Evolutionary conservation across 2,888 invertebrate genomes (phyloP).

Genomic region (Nemotelus pantherinus): DNA sequence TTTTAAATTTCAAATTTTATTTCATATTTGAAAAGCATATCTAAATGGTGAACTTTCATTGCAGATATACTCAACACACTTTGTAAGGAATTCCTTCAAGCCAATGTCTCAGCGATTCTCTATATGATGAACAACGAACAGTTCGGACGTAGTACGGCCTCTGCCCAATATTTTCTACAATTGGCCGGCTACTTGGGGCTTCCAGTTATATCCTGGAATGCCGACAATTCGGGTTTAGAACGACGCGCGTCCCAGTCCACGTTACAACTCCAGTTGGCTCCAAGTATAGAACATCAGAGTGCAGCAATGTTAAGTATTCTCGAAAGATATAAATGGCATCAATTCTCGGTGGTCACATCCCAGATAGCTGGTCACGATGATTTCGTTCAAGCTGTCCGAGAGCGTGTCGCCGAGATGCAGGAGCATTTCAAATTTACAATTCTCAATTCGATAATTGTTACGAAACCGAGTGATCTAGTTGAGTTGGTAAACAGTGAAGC

Average conservation of each 20-base stretch:
- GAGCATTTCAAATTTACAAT: constrained; percentile 83
- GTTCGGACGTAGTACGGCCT: constrained; percentile 91
- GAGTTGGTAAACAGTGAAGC: constrained; percentile 90
- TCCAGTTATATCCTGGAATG: constrained; percentile 97
- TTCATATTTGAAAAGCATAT: too few relatives aligned
- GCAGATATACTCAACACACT: constrained; percentile 87
- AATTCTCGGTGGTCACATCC: constrained; percentile 93
- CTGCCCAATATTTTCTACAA: constrained; percentile 93
- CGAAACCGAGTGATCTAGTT: constrained; percentile 78
- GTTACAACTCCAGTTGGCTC: constrained; percentile 91
- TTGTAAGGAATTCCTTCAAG: constrained; percentile 88
- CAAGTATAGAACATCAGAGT: constrained; percentile 93
- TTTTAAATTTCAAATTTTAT: too few relatives aligned
- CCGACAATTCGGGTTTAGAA: constrained; percentile 92
- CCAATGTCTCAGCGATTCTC: constrained; percentile 90
- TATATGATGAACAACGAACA: constrained; percentile 96
- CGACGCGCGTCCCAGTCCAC: constrained; percentile 85
- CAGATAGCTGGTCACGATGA: constrained; percentile 95
- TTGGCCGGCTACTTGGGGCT: constrained; percentile 93
- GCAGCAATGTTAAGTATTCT: constrained; percentile 95
- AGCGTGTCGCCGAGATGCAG: constrained; percentile 86
- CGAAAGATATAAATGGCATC: constrained; percentile 95
- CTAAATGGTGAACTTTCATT: too few relatives aligned
- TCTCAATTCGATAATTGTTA: constrained; percentile 85
- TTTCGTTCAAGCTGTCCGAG: constrained; percentile 92